These are phyloP conservation scores for Halesus radiatus DNA, from an alignment of 1,140 invertebrate species.

Conservation along the genomic window DNA sequence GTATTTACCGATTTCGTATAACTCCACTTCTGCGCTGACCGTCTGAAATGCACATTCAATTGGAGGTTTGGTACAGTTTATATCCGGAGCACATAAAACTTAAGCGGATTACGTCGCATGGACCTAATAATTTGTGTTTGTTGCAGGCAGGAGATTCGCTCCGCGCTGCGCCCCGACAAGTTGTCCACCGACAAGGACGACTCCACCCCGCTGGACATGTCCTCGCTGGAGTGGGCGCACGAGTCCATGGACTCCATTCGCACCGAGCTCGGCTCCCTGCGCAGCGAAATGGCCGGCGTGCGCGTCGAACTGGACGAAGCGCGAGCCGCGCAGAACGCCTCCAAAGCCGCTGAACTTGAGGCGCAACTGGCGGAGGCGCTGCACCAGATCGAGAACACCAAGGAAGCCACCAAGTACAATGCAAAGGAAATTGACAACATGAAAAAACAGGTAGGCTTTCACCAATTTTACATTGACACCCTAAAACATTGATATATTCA, in stretches of 20 bases:
- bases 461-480: not conserved
- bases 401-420: not conserved
- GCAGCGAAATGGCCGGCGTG: conserved; percentile 7
- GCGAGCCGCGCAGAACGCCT: not conserved
- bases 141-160: conserved; percentile 3
- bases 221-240: conserved; percentile 35
- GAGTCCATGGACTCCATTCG: conserved; percentile 8
- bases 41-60: no score
- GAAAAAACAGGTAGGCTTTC: conserved; percentile 8
- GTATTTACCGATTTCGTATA: no score
- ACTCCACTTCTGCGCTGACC: no score
- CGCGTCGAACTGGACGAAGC: conserved; percentile 11
- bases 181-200: not conserved
- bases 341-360: not conserved
- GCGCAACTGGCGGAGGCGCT: not conserved
- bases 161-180: not conserved
- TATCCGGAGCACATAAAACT: no score
- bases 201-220: conserved; percentile 1
- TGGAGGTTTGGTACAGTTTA: no score
- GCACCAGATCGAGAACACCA: not conserved
- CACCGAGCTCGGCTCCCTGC: conserved; percentile 8
- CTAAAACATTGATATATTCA: no score
- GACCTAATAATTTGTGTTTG: no score
- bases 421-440: not conserved
- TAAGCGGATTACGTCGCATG: no score